phyloP scores from a whole-genome alignment of 2,113 vertebrate species.

The Heterocephalus glaber region DNA sequence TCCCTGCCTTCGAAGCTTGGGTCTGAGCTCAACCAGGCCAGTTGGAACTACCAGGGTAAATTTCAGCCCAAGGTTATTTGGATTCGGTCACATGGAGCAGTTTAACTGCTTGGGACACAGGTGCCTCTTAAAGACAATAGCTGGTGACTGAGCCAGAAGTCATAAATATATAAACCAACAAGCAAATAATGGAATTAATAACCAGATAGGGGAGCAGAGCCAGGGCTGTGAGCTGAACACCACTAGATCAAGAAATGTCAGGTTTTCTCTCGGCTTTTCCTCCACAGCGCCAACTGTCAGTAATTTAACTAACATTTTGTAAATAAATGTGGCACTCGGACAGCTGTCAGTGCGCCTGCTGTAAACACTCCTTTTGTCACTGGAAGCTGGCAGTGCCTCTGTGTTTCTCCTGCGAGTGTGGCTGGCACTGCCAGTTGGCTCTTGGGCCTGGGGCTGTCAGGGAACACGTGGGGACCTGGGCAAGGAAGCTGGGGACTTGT shows the following conservation, averaged over 20 bases:
- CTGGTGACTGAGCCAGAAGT: not conserved
- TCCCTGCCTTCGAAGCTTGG: not conserved
- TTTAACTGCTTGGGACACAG: not conserved
- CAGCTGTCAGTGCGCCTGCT: constrained; percentile 86
- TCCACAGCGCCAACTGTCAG: constrained; percentile 84
- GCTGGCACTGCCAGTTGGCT: constrained; percentile 79
- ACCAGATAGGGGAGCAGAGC: constrained; percentile 19
- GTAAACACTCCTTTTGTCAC: constrained; percentile 86
- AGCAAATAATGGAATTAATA: constrained; percentile 59
- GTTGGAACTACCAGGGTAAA: not conserved
- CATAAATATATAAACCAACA: constrained; percentile 46
- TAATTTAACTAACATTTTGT: constrained; percentile 87
- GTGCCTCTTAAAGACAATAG: constrained; percentile 17
- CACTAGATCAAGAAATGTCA: constrained; percentile 77
- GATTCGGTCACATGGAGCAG: not conserved
- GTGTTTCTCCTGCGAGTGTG: constrained; percentile 74
- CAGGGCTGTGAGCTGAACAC: not conserved
- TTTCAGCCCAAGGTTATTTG: not conserved
- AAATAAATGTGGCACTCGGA: constrained; percentile 87
- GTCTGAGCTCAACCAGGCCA: not conserved
- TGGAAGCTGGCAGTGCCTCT: constrained; percentile 78
- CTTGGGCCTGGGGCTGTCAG: constrained; percentile 65
- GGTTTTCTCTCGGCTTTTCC: constrained; percentile 81
- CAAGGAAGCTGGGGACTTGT: not conserved
- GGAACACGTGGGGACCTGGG: constrained; percentile 11